Conservation (phyloP, 1,140 invertebrate species). For the Drosophila sproati region DNA sequence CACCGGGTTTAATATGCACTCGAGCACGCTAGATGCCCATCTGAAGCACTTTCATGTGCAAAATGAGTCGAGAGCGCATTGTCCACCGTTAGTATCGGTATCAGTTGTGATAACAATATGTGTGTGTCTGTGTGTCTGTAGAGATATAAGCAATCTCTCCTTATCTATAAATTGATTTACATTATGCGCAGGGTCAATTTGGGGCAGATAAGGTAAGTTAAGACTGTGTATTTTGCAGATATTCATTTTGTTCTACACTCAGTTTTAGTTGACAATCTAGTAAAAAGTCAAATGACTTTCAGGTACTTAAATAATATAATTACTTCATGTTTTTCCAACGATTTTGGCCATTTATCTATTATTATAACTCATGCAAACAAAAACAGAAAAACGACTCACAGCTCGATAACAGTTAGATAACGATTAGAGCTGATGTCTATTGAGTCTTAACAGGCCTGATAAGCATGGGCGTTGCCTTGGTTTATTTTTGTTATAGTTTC, state of each 20-base stretch:
- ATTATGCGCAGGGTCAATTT: constrained; percentile 22
- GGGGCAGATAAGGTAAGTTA: not conserved
- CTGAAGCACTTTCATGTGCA: constrained; percentile 15
- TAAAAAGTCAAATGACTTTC: not conserved
- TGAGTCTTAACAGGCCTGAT: constrained; percentile 4
- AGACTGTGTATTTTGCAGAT: not conserved
- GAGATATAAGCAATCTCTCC: not conserved
- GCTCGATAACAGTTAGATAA: not conserved
- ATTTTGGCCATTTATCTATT: not conserved
- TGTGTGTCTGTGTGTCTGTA: constrained; percentile 2
- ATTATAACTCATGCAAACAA: not conserved
- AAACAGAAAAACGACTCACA: not conserved
- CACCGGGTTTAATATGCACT: constrained; percentile 60
- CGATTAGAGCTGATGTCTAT: constrained; percentile 2
- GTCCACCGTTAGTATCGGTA: not conserved
- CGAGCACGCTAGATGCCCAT: constrained; percentile 12
- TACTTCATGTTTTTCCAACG: not conserved
- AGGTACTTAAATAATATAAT: too few relatives aligned
- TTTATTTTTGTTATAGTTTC: not conserved
- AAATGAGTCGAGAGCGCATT: constrained; percentile 1
- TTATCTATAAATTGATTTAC: constrained; percentile 37
- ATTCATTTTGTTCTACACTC: not conserved
- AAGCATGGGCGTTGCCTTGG: constrained; percentile 2
- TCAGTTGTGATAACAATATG: not conserved
- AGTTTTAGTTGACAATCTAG: not conserved